phyloP scores from a whole-genome alignment of 2,113 vertebrate genomes.

The Nothobranchius kuhntae region DNA sequence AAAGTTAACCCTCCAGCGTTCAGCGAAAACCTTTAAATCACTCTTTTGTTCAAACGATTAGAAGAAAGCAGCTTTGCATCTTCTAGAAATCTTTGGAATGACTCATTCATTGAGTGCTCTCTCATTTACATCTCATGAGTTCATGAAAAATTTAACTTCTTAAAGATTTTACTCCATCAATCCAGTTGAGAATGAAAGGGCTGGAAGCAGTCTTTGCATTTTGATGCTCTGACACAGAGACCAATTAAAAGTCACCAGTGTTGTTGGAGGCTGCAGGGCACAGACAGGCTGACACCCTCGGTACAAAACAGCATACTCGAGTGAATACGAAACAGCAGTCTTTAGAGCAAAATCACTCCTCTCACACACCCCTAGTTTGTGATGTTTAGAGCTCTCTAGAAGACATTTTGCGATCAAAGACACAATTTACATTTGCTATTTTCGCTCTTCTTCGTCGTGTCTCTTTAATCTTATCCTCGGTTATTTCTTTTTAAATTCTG shows the following conservation, averaged over 20 bases:
- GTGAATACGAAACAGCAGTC: conserved; percentile 38
- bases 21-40: not conserved
- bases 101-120: conserved; percentile 4
- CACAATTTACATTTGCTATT: conserved; percentile 20
- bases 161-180: conserved; percentile 44
- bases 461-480: conserved; percentile 11
- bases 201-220: conserved; percentile 52
- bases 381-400: conserved; percentile 9
- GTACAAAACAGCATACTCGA: conserved; percentile 46
- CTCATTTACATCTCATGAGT: conserved; percentile 52
- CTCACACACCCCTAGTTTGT: conserved; percentile 34
- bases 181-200: conserved; percentile 60
- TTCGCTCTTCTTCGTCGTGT: not conserved
- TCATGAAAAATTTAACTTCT: conserved; percentile 35
- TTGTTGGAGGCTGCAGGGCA: conserved; percentile 62
- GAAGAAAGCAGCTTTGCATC: not conserved
- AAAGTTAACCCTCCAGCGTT: not conserved
- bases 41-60: not conserved
- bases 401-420: conserved; percentile 14
- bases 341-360: conserved; percentile 37
- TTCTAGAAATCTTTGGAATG: conserved; percentile 1
- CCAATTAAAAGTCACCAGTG: conserved; percentile 67
- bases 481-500: not conserved
- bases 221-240: conserved; percentile 57
- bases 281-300: conserved; percentile 52